These are phyloP conservation scores for Oegoconia quadripuncta DNA, from an alignment of 2,888 invertebrate species.

Conservation along the genomic window DNA sequence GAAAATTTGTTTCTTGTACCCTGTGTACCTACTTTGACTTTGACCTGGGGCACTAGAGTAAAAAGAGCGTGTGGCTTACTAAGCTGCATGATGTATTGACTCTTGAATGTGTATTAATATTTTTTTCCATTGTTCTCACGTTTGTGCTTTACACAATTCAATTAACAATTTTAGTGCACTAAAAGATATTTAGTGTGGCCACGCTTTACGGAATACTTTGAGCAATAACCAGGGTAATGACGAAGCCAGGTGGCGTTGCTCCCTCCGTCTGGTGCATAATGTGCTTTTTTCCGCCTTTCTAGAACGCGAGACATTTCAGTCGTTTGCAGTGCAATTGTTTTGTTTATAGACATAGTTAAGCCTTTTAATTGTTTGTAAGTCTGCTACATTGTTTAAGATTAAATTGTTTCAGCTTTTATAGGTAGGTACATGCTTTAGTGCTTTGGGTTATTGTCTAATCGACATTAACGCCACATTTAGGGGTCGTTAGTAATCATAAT, in stretches of 20 bases:
- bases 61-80: too few species aligned
- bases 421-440: too few species aligned
- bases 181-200: not conserved
- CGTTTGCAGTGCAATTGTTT: slow-evolving; percentile 30
- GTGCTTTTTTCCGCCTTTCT: slow-evolving; percentile 55
- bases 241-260: slow-evolving; percentile 57
- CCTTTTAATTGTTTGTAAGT: slow-evolving; percentile 25
- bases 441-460: too few species aligned
- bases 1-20: too few species aligned
- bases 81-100: too few species aligned
- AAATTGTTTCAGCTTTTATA: not conserved
- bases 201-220: not conserved
- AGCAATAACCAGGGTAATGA: slow-evolving; percentile 62
- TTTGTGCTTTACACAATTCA: too few species aligned
- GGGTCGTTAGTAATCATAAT: too few species aligned
- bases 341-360: slow-evolving; percentile 32
- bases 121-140: too few species aligned
- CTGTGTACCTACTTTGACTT: too few species aligned
- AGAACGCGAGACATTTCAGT: slow-evolving; percentile 27
- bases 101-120: too few species aligned
- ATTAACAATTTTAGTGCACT: not conserved
- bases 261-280: slow-evolving; percentile 52
- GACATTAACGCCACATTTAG: too few species aligned
- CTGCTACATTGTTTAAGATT: not conserved
- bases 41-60: too few species aligned